A percentile compares a stretch with the other conserved stretches of the same genome.
Conservation (phyloP, 2,113 vertebrate species). For the Grus americana region DNA sequence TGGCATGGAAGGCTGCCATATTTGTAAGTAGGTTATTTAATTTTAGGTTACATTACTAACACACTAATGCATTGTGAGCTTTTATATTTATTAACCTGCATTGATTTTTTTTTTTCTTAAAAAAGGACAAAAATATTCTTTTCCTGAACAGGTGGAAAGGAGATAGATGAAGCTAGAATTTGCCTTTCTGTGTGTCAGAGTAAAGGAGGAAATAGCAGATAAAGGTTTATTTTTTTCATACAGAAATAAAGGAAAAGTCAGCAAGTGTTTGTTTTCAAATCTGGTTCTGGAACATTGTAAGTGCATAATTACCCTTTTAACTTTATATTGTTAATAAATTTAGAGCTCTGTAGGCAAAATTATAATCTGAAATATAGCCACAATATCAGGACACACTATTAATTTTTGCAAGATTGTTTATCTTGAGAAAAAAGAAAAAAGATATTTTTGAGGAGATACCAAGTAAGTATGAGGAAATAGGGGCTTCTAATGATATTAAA, state of each 20-base stretch:
- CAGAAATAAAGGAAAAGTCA: background rate
- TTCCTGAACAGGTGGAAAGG: background rate
- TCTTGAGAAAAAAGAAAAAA: background rate
- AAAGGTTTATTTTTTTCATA: background rate
- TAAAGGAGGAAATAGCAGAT: background rate
- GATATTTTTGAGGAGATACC: background rate
- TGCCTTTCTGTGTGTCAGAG: background rate
- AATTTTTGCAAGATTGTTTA: background rate
- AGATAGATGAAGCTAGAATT: background rate
- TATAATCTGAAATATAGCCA: background rate
- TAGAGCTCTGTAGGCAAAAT: background rate
- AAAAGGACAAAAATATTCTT: background rate
- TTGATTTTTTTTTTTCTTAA: background rate
- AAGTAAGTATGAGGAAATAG: background rate
- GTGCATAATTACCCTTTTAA: background rate
- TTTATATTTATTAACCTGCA: constrained; percentile 45
- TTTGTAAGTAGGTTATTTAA: constrained; percentile 63
- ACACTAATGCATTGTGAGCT: constrained; percentile 8
- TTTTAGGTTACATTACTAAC: constrained; percentile 37
- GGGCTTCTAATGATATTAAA: background rate
- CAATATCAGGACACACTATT: background rate
- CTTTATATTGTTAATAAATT: background rate
- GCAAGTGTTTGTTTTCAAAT: background rate
- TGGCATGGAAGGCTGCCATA: constrained; percentile 49
- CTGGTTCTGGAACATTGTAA: background rate